Evolutionary conservation across 2,888 invertebrate genomes (phyloP).

Genomic region (Eupelmus urozonus): DNA sequence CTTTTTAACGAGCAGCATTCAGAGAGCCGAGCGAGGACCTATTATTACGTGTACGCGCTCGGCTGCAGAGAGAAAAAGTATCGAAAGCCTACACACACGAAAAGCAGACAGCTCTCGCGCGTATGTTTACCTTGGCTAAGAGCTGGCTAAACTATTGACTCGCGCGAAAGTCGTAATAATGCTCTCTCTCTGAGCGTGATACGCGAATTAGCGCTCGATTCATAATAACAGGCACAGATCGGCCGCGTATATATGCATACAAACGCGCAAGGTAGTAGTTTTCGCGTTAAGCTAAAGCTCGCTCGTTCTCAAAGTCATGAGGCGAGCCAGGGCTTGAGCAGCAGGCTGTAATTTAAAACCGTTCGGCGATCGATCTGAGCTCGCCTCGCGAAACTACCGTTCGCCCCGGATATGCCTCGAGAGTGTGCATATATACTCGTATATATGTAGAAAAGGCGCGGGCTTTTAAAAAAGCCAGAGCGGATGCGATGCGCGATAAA

Average conservation of each 20-base stretch:
- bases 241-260: background rate
- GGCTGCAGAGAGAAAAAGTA: background rate
- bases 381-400: constrained; percentile 41
- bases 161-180: background rate
- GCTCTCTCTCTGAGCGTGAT: background rate
- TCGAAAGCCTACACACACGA: constrained; percentile 33
- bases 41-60: background rate
- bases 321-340: background rate
- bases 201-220: constrained; percentile 34
- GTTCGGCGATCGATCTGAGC: constrained; percentile 1
- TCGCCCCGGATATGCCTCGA: background rate
- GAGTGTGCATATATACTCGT: background rate
- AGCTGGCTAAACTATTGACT: constrained; percentile 19
- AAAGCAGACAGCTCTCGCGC: background rate
- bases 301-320: background rate
- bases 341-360: background rate
- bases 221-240: constrained; percentile 6
- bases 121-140: constrained; percentile 28
- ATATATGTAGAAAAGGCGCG: constrained; percentile 22
- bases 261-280: constrained; percentile 12
- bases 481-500: constrained; percentile 39
- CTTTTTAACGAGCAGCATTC: constrained; percentile 55
- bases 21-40: constrained; percentile 4
- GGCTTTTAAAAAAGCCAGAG: background rate
- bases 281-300: constrained; percentile 19